Evolutionary conservation across 2,888 invertebrate species (phyloP), one percentile per base, ranked within the genome.

Genomic region (Eustalomyia histrio): DNA sequence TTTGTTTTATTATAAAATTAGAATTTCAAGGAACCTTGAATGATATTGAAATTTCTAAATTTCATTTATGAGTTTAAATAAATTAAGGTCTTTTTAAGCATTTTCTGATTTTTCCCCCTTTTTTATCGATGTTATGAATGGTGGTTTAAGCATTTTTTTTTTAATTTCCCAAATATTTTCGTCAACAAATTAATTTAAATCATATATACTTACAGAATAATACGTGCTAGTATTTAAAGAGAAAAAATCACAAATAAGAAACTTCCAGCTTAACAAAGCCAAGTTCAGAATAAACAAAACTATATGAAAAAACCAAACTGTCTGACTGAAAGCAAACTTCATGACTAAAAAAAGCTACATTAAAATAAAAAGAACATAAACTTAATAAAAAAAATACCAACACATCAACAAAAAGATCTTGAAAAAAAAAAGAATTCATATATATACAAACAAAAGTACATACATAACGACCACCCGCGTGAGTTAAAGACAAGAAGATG

Each of bases 391-490:
- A 29, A 53, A 39, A 64, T 16, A 17, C 21, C 24, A 43, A 60
- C 29, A 69, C 52, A 43, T 10, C 7, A 1, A 47, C 58, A 69
- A 12, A 69, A 18, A 69, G 43, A 47, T 47, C 43, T 47, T 47
- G n/a, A 68, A 71, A 61, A n/a, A 47, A 68, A 55, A 69, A 63
- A 47, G 10, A 17, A 16, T 50, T 17, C 57, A 65, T 21, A 24
- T n/a, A 17, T 21, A 53, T 33, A 69, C 43, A 43, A 14, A 12
- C 4, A 47, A 58, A 58, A 6, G 10, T 5, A 10, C 43, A 18
- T 58, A 61, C 43, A 58, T 43, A 71, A 67, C 81, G 81, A 81
- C 81, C 81, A 81, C 81, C 81, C 81, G 81, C 81, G 74, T 75
- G 71, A 80, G 43, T 64, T n/a, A 72, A 63, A 33, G 43, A 7